These are phyloP conservation scores for Casuarius casuarius DNA, from an alignment of 2,113 vertebrate species.

Conservation along the genomic window DNA sequence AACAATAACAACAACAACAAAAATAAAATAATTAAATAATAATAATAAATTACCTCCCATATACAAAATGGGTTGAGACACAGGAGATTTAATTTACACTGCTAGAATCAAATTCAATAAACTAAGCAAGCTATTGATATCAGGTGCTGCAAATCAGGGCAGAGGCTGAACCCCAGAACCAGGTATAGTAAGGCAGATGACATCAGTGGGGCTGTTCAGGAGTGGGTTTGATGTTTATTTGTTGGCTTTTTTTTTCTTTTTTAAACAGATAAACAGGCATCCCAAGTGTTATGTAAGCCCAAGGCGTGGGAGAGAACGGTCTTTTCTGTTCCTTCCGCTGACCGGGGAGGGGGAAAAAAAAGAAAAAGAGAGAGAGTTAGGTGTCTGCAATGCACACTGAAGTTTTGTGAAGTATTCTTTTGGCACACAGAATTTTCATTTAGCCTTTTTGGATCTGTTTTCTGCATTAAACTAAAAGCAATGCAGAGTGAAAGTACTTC, in stretches of 20 bases:
- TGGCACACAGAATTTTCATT: not conserved
- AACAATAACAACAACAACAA: not conserved
- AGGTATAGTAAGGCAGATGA: not conserved
- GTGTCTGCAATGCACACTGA: not conserved
- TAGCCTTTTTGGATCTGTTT: not conserved
- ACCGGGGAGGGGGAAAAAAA: not conserved
- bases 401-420: not conserved
- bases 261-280: not conserved
- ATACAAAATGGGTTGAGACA: not conserved
- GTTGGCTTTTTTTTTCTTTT: not conserved
- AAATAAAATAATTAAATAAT: not conserved
- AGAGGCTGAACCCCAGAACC: not conserved
- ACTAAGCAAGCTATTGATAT: not conserved
- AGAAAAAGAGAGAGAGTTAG: not conserved
- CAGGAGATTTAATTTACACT: not conserved
- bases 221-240: not conserved
- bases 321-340: not conserved
- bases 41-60: not conserved
- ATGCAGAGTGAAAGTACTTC: not conserved
- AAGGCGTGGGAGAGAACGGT: not conserved
- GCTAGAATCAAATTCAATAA: not conserved
- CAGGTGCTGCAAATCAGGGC: not conserved
- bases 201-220: not conserved
- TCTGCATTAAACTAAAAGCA: not conserved
- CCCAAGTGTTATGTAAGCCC: not conserved